These are phyloP conservation scores for Leptatherina wallacei DNA, from an alignment of 2,797 vertebrate genomes.

Conservation along the genomic window DNA sequence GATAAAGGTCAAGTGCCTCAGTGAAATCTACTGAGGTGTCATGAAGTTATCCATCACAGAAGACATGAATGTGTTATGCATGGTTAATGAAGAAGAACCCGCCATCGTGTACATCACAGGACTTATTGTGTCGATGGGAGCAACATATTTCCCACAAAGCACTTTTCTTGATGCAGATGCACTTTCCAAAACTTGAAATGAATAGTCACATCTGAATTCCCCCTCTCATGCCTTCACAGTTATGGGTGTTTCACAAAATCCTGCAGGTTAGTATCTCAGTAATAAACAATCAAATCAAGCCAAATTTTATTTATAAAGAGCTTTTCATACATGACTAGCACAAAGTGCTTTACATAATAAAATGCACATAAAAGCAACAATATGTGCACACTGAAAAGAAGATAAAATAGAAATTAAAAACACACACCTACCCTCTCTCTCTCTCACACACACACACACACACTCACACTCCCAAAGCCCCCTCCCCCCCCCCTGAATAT, in stretches of 20 bases:
- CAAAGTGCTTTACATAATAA: no score
- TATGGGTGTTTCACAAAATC: neutral
- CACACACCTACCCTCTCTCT: no score
- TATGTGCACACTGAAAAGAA: no score
- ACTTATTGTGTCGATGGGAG: constrained; percentile 30
- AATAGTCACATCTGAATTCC: neutral
- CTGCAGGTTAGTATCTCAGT: no score
- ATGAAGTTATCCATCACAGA: constrained; percentile 72
- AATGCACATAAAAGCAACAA: no score
- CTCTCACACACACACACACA: no score
- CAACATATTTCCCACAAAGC: constrained; percentile 27
- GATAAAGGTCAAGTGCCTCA: constrained; percentile 76
- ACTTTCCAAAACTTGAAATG: constrained; percentile 20
- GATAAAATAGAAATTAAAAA: no score
- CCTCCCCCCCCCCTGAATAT: no score
- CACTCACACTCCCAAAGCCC: no score
- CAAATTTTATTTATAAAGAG: no score
- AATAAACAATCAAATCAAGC: no score
- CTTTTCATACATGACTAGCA: no score
- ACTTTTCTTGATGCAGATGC: constrained; percentile 2
- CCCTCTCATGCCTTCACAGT: neutral
- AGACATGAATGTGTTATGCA: constrained; percentile 60
- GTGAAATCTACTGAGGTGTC: constrained; percentile 67
- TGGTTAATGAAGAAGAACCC: constrained; percentile 55
- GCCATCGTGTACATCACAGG: constrained; percentile 30